Conservation (phyloP, 30 jellyfish, hydroid and myxozoan species). For the Chironex yamaguchii region DNA sequence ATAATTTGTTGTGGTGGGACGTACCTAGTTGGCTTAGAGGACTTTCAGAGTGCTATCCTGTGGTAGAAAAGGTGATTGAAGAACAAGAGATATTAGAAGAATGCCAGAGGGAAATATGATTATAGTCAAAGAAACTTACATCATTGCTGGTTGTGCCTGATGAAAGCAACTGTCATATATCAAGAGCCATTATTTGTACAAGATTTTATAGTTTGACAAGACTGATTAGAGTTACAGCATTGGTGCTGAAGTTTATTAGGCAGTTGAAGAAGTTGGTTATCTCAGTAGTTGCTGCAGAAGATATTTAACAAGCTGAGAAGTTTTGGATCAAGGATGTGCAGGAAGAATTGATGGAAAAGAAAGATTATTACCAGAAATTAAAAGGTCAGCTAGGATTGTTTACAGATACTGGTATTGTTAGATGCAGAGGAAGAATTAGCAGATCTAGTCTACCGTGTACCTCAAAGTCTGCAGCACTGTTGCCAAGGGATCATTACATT, state of each 20-base stretch:
- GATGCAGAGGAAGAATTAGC: conserved; percentile 30
- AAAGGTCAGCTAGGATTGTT: neutral
- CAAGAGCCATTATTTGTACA: neutral
- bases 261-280: conserved; percentile 14
- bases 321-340: conserved; percentile 33
- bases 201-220: neutral
- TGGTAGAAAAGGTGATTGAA: neutral
- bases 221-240: neutral
- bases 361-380: neutral
- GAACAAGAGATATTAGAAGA: conserved; percentile 4
- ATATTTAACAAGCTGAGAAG: conserved; percentile 23
- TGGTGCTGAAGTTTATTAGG: conserved; percentile 14
- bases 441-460: conserved; percentile 18
- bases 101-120: conserved; percentile 9
- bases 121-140: neutral
- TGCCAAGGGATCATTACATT: conserved; percentile 32
- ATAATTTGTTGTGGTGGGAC: no score
- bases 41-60: no score
- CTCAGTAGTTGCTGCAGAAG: neutral
- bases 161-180: neutral
- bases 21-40: no score
- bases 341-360: neutral
- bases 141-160: neutral
- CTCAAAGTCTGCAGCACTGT: conserved; percentile 5
- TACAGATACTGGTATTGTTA: conserved; percentile 16